These are phyloP conservation scores for Cossypha niveicapilla DNA, from an alignment of 2,797 vertebrate genomes.

Conservation along the genomic window DNA sequence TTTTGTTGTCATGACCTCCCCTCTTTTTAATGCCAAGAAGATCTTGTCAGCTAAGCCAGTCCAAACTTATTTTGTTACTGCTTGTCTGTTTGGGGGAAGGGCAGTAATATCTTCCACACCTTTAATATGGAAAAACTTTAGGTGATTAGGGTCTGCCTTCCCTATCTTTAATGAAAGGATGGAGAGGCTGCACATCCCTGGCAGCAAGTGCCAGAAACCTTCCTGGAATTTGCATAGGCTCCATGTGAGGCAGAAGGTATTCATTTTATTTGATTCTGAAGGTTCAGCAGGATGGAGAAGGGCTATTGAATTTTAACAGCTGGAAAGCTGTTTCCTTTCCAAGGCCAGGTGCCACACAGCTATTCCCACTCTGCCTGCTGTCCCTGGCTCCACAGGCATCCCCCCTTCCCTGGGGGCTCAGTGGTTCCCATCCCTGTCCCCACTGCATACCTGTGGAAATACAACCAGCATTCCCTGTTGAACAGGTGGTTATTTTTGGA, in stretches of 20 bases:
- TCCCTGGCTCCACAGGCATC: background rate
- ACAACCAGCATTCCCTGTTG: background rate
- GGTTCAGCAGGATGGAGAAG: background rate
- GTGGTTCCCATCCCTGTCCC: background rate
- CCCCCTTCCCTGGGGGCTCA: background rate
- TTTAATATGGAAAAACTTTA: background rate
- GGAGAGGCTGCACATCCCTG: background rate
- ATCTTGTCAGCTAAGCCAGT: background rate
- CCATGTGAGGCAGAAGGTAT: rapidly evolving
- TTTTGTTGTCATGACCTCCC: background rate
- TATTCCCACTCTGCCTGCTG: background rate
- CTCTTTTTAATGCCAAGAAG: background rate
- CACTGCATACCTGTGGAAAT: background rate
- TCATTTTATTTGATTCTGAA: background rate
- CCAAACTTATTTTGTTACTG: background rate
- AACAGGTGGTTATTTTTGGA: background rate
- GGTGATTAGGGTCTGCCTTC: background rate
- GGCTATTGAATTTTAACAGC: background rate
- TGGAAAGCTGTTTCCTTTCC: background rate
- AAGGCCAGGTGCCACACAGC: background rate
- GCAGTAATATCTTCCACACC: background rate
- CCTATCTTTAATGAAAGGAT: background rate
- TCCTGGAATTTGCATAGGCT: background rate
- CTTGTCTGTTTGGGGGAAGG: background rate
- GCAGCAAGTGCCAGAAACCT: background rate